Evolutionary conservation across 2,888 invertebrate species (phyloP), one percentile per base, ranked within the genome.

Genomic region (Oxytorus armatus): DNA sequence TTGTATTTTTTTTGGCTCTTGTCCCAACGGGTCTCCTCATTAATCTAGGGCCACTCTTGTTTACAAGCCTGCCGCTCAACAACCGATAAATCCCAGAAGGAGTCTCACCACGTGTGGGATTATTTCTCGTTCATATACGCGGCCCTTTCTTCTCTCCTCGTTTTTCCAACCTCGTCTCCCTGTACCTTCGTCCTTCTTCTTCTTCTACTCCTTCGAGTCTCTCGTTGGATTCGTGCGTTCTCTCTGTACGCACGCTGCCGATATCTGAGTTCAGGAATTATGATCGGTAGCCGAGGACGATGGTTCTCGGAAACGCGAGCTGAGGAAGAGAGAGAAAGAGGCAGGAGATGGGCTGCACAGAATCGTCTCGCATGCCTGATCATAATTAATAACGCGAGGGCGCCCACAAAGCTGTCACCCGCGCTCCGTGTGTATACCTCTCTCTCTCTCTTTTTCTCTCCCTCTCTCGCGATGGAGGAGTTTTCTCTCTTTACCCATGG

Each of bases 291-390:
- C 80, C 63, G 63, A 39, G 11, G 61, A 51, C 21, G 70, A 63
- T 78, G 74, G 63, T 82, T 83, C 80, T 82, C 63, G 82, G 82
- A 83, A 83, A 83, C 75, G 65, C 74, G 76, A 81, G 4, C 39
- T 49, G 11, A 33, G 10, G 18, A 8, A 29, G 49, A 47, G 23
- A 47, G 47, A 59, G 23, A 59, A 18, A 51, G 49, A 47, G 51
- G 11, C 5, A n/a, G 23, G 42, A 29, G 29, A 21, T 29, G 29
- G 7, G 8, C 63, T 68, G 79, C 77, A 81, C 82, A 69, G 86
- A 88, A 89, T 88, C 89, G 90, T 90, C 88, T 90, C 89, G 90
- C 91, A 90, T 91, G 91, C 89, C 87, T 89, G 91, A 86, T 88
- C 88, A 88, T 90, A 91, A 91, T 91, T 91, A 90, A 91, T 91